Percentiles rank a stretch among this genome's conserved stretches.
These are phyloP conservation scores for Yponomeuta cagnagella DNA, from an alignment of 2,888 invertebrate genomes.

Conservation along the genomic window DNA sequence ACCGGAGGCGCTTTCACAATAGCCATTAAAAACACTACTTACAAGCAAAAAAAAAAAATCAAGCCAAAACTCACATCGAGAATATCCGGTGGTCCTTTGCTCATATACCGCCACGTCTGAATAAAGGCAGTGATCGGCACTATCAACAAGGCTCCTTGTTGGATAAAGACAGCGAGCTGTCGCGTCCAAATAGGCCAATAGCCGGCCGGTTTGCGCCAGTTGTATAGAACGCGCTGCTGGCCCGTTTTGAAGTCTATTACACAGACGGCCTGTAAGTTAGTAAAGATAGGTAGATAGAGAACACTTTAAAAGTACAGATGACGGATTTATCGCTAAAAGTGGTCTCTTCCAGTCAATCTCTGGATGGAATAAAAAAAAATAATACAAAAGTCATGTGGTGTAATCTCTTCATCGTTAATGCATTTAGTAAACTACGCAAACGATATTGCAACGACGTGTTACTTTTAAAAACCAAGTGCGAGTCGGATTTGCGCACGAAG, in stretches of 20 bases:
- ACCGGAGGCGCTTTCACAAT: no score
- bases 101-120: slow-evolving; percentile 83
- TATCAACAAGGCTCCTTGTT: slow-evolving; percentile 83
- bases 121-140: slow-evolving; percentile 84
- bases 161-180: slow-evolving; percentile 82
- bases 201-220: slow-evolving; percentile 66
- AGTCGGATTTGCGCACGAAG: no score
- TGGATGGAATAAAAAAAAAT: no score
- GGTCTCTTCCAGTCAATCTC: no score
- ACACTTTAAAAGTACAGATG: no score
- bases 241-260: slow-evolving; percentile 69
- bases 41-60: no score
- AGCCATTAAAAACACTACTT: no score
- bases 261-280: slow-evolving; percentile 56
- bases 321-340: no score
- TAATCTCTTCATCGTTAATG: no score
- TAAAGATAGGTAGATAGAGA: neutral
- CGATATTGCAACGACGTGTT: no score
- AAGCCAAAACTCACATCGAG: slow-evolving; percentile 81
- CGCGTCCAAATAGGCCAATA: slow-evolving; percentile 90
- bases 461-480: no score
- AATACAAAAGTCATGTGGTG: neutral
- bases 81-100: slow-evolving; percentile 89
- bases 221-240: slow-evolving; percentile 60
- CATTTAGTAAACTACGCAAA: no score